Evolutionary conservation across 2,113 vertebrate species (phyloP).

Genomic region (Rostratula benghalensis): DNA sequence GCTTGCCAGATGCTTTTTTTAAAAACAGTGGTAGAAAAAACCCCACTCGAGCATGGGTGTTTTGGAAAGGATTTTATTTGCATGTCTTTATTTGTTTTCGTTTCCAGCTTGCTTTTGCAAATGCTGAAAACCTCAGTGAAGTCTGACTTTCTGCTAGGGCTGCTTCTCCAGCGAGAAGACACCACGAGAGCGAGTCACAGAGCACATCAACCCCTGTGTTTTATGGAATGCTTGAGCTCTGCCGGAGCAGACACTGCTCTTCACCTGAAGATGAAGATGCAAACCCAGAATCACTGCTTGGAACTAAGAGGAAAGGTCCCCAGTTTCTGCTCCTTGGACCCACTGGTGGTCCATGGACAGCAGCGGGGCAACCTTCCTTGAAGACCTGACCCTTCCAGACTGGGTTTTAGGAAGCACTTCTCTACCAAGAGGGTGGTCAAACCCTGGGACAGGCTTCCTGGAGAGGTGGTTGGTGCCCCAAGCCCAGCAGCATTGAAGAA

Average conservation of each 20-base stretch:
- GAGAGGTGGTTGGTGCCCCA: background rate
- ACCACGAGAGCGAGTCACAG: too few relatives aligned
- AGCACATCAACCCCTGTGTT: too few relatives aligned
- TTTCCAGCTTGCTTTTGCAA: background rate
- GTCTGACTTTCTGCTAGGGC: background rate
- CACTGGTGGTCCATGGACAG: background rate
- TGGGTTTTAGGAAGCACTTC: background rate
- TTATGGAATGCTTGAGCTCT: too few relatives aligned
- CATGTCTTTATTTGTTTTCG: background rate
- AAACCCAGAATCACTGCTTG: background rate
- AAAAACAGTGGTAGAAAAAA: background rate
- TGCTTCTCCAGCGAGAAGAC: background rate
- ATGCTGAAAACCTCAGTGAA: background rate
- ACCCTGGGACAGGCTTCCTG: background rate
- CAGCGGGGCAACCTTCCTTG: background rate
- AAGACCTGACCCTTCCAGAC: too few relatives aligned
- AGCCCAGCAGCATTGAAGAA: rapidly evolving
- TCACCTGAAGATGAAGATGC: rapidly evolving
- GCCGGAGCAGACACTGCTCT: too few relatives aligned
- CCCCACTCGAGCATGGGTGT: background rate
- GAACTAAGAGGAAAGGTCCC: too few relatives aligned
- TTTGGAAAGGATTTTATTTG: background rate
- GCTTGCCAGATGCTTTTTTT: background rate
- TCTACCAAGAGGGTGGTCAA: background rate
- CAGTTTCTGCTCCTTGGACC: background rate